A percentile compares a stretch with the other conserved stretches of the same genome.
Conservation (phyloP, 2,888 invertebrate genomes). For the Bibio marci region DNA sequence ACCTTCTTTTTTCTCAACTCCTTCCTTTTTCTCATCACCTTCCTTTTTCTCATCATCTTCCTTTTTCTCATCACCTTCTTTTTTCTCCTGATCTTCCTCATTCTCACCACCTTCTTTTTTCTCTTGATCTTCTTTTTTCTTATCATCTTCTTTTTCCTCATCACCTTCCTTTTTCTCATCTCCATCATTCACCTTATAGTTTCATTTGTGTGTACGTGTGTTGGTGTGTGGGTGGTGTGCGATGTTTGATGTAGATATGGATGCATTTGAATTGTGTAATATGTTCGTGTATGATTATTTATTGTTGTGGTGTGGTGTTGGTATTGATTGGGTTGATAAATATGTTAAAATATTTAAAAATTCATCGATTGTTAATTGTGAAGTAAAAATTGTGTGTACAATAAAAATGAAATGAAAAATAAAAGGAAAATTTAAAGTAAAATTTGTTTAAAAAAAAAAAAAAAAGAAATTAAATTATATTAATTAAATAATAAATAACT, state of each 20-base stretch:
- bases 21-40: slow-evolving; percentile 3
- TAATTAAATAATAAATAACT: too few species aligned
- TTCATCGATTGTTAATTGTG: too few species aligned
- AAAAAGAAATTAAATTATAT: too few species aligned
- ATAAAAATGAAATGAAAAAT: too few species aligned
- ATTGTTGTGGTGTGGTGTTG: too few species aligned
- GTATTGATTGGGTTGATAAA: too few species aligned
- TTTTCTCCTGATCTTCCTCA: slow-evolving; percentile 19
- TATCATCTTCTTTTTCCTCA: slow-evolving; percentile 21
- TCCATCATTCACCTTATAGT: background rate
- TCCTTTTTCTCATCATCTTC: slow-evolving; percentile 4
- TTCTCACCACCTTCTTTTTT: slow-evolving; percentile 15
- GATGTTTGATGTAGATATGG: background rate
- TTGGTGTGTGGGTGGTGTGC: too few species aligned
- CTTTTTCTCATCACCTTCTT: slow-evolving; percentile 2
- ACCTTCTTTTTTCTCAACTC: slow-evolving; percentile 6
- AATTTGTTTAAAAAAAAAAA: too few species aligned
- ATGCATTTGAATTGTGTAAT: background rate
- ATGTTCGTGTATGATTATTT: too few species aligned
- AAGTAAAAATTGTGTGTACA: too few species aligned
- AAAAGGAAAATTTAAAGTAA: too few species aligned
- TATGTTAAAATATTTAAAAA: too few species aligned
- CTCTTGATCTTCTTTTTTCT: slow-evolving; percentile 27
- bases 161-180: slow-evolving; percentile 5
- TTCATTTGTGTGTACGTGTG: background rate